Percentiles rank a stretch among this genome's conserved stretches.
These are phyloP conservation scores for Frieseomelitta varia DNA, from an alignment of 1,140 invertebrate species.

Conservation along the genomic window DNA sequence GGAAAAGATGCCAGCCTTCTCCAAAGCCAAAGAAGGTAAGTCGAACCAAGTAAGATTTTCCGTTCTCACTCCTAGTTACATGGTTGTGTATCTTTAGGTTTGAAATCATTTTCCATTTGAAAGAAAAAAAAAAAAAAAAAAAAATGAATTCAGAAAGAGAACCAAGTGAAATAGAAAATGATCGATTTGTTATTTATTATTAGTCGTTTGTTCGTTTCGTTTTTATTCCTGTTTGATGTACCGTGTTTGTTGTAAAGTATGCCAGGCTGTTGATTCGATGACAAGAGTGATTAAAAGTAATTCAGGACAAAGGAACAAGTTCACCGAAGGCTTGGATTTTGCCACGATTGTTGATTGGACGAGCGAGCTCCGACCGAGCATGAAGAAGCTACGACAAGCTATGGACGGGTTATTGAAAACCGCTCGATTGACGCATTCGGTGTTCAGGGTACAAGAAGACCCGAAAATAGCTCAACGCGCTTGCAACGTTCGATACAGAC, in stretches of 20 bases:
- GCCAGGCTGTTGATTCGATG: constrained; percentile 81
- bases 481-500: constrained; percentile 86
- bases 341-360: constrained; percentile 88
- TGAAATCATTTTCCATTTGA: no score
- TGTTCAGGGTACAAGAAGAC: constrained; percentile 92
- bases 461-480: constrained; percentile 85
- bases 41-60: neutral
- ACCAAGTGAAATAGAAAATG: neutral
- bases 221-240: neutral
- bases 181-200: neutral
- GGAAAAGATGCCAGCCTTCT: constrained; percentile 71
- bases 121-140: no score
- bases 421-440: constrained; percentile 92
- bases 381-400: constrained; percentile 90
- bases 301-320: constrained; percentile 85
- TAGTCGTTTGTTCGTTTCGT: no score
- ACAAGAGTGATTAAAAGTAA: constrained; percentile 79
- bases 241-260: constrained; percentile 72
- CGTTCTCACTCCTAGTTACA: neutral
- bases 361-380: constrained; percentile 89
- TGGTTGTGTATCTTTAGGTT: no score
- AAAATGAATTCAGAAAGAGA: no score
- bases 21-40: constrained; percentile 80
- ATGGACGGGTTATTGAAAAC: constrained; percentile 92
- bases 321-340: constrained; percentile 88